Base-by-base conservation (phyloP, 2,888 invertebrate genomes). In the Zygogramma bicolorata region DNA sequence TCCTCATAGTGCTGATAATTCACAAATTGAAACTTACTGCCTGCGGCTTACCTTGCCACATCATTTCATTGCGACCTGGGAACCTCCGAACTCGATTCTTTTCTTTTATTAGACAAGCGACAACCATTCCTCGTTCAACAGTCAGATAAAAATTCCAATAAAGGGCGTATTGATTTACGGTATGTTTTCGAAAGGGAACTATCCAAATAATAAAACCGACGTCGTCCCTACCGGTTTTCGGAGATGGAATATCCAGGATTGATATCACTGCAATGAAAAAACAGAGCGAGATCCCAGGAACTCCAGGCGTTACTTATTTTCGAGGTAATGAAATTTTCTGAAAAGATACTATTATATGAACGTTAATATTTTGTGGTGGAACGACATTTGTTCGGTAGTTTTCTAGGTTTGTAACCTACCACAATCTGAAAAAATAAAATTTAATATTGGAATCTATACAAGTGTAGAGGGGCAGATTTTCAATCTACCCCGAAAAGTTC, bases 21-120 rank as follows among this genome's bases (percentile, higher is more conserved):
- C 77, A 66, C 72, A 81, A 81, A 81, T 81, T 81, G 79, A 78
- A 81, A 81, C 74, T 80, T 81, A 81, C 77, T 79, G 79, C 77
- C 70, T 70, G 75, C 49, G 78, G 80, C 76, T 46, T 29, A 31
- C 22, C 18, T 15, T 40, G 53, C 68, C 59, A 66, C 66, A 66
- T 73, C 65, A 68, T 70, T 68, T 68, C 68, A 59, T 73, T 73
- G 53, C 38, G 66, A 65, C 59, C 60, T 40, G 31, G 29, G 67
- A 73, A 65, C 68, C 75, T 53, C 65, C 53, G 70, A 40, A 27
- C 20, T 67, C 68, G 66, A 69, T 72, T 73, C 27, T 18, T 38
- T 22, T 67, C 70, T 76, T 80, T 78, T 80, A 80, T 79, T 80
- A 76, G 79, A 80, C 79, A 79, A 76, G 77, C 77, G 49, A 70